Conservation (phyloP, 2,113 vertebrate species). For the Alligator sinensis region DNA sequence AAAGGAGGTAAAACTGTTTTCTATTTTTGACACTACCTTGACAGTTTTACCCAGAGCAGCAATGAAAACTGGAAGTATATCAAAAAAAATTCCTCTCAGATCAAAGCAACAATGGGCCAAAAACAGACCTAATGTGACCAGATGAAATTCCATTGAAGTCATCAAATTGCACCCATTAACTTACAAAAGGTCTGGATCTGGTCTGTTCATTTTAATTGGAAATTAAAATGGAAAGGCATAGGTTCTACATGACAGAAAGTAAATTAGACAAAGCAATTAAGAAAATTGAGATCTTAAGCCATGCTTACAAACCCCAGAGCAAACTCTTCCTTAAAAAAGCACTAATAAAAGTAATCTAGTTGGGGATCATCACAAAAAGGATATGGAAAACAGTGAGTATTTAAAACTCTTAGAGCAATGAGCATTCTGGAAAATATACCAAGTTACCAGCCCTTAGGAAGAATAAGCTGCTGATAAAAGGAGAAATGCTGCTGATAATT, state of each 20-base stretch:
- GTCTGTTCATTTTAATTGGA: constrained; percentile 18
- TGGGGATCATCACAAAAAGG: background rate
- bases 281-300: constrained; percentile 16
- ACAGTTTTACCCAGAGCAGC: background rate
- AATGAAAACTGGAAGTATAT: background rate
- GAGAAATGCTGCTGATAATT: constrained; percentile 31
- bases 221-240: constrained; percentile 26
- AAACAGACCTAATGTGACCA: background rate
- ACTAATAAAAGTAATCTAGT: background rate
- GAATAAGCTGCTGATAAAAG: background rate
- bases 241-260: background rate
- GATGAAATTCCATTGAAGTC: constrained; percentile 3
- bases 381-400: constrained; percentile 18
- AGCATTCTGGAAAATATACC: background rate
- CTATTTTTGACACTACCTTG: background rate
- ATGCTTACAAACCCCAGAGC: background rate
- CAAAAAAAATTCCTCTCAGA: background rate
- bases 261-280: constrained; percentile 46
- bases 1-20: background rate
- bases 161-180: background rate
- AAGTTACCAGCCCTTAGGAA: constrained; percentile 19
- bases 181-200: background rate
- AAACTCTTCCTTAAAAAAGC: constrained; percentile 29
- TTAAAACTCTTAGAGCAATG: background rate
- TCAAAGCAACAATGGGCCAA: background rate